phyloP scores from a whole-genome alignment of 2,888 invertebrate species.

The Caenorhabditis wallacei region DNA sequence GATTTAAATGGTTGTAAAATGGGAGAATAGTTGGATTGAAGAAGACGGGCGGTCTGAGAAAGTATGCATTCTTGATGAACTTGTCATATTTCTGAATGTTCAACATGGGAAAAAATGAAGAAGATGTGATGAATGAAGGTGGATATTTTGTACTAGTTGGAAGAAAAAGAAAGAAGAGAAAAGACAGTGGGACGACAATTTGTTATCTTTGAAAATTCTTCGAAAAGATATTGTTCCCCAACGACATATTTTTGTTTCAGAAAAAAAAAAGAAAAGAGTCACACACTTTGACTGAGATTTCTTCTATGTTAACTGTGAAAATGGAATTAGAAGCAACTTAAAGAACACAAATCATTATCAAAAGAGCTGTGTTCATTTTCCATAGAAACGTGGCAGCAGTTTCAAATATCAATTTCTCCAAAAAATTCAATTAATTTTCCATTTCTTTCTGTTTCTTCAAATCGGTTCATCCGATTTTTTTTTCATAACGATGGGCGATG shows the following conservation, averaged over 20 bases:
- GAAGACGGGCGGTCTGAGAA: conserved; percentile 27
- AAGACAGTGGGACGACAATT: conserved; percentile 27
- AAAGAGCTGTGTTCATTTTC: no score
- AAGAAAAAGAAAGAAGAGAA: background rate
- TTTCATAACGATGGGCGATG: conserved; percentile 42
- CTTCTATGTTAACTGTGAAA: no score
- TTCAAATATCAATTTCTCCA: no score
- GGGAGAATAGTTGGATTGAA: conserved; percentile 12
- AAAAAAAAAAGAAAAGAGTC: no score
- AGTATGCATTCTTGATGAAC: conserved; percentile 58
- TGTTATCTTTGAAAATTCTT: conserved; percentile 24
- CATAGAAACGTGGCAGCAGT: no score
- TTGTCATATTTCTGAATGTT: conserved; percentile 50
- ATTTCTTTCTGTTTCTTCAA: conserved; percentile 23
- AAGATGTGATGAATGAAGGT: conserved; percentile 1
- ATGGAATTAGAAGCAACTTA: no score
- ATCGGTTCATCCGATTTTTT: conserved; percentile 25
- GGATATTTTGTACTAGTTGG: conserved; percentile 27
- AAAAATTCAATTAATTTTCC: conserved; percentile 1
- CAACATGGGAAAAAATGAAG: conserved; percentile 19
- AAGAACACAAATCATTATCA: no score
- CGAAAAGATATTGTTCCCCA: conserved; percentile 27
- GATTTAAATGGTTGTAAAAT: conserved; percentile 19
- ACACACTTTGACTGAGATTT: no score
- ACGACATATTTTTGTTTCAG: conserved; percentile 1